These are phyloP conservation scores for Philaethria dido DNA, from an alignment of 2,888 invertebrate genomes.

Conservation along the genomic window DNA sequence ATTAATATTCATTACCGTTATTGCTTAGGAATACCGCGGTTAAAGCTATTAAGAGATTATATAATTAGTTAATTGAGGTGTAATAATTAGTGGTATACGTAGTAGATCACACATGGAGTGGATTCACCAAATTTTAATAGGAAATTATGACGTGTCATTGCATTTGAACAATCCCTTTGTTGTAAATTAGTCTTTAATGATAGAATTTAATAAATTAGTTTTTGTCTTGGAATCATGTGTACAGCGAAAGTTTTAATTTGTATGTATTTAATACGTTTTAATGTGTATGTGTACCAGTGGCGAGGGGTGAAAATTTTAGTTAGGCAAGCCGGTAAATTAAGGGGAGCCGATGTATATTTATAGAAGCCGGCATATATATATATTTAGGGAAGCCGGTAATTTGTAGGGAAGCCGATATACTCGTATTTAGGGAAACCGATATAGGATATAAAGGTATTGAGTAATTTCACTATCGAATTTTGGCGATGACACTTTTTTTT, in stretches of 20 bases:
- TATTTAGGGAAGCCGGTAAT: too few relatives aligned
- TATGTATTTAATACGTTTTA: too few relatives aligned
- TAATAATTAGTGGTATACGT: slow-evolving; percentile 23
- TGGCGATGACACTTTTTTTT: too few relatives aligned
- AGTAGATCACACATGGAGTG: slow-evolving; percentile 12
- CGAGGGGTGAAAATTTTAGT: too few relatives aligned
- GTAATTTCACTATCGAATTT: too few relatives aligned
- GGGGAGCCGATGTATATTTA: too few relatives aligned
- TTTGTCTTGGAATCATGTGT: neutral
- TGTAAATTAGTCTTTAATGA: slow-evolving; percentile 6
- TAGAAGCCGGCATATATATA: too few relatives aligned
- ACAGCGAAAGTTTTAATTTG: neutral
- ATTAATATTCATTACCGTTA: slow-evolving; percentile 6
- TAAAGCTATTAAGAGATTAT: slow-evolving; percentile 18
- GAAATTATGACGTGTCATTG: slow-evolving; percentile 14
- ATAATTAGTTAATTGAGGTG: slow-evolving; percentile 29
- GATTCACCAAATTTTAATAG: slow-evolving; percentile 5
- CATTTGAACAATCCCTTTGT: slow-evolving; percentile 10
- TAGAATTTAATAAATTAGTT: neutral
- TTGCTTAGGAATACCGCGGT: slow-evolving; percentile 8
- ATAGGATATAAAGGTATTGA: too few relatives aligned
- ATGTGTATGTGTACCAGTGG: too few relatives aligned
- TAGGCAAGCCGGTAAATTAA: too few relatives aligned
- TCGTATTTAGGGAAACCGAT: too few relatives aligned
- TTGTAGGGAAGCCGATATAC: too few relatives aligned